Evolutionary conservation across 2,113 vertebrate species (phyloP).

Genomic region (Podarcis muralis): DNA sequence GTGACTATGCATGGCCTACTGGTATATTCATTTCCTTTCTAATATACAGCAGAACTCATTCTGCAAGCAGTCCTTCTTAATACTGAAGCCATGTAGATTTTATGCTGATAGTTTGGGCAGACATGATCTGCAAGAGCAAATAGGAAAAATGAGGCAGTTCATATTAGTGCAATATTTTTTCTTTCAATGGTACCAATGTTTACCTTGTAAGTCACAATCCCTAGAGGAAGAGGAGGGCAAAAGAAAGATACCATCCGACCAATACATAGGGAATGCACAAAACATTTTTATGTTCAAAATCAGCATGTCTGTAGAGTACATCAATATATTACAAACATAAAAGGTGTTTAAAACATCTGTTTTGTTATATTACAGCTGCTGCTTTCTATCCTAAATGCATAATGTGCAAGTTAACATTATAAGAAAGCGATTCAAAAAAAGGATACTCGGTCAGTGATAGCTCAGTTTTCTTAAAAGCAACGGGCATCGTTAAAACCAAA

Average conservation of each 20-base stretch:
- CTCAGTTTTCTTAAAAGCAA: slow-evolving; percentile 1
- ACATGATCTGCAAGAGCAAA: not conserved
- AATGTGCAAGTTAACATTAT: not conserved
- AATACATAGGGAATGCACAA: not conserved
- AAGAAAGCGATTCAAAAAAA: not conserved
- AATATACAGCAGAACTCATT: not conserved
- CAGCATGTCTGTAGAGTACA: fast-evolving
- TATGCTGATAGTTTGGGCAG: not conserved
- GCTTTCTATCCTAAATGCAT: not conserved
- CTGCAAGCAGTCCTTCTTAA: not conserved
- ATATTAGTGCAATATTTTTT: not conserved
- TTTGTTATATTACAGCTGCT: not conserved
- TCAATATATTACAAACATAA: not conserved
- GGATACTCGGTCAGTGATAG: not conserved
- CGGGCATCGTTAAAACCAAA: not conserved
- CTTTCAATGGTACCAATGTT: not conserved
- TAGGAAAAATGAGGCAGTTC: not conserved
- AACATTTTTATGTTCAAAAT: fast-evolving
- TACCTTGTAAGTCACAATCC: not conserved
- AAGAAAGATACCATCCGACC: not conserved
- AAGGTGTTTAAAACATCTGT: not conserved
- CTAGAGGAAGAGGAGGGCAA: not conserved
- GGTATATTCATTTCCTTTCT: not conserved
- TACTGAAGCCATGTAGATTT: not conserved
- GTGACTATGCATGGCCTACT: not conserved